Evolutionary conservation across 1,140 invertebrate genomes (phyloP).

Genomic region (Oncopodura yosiiana): DNA sequence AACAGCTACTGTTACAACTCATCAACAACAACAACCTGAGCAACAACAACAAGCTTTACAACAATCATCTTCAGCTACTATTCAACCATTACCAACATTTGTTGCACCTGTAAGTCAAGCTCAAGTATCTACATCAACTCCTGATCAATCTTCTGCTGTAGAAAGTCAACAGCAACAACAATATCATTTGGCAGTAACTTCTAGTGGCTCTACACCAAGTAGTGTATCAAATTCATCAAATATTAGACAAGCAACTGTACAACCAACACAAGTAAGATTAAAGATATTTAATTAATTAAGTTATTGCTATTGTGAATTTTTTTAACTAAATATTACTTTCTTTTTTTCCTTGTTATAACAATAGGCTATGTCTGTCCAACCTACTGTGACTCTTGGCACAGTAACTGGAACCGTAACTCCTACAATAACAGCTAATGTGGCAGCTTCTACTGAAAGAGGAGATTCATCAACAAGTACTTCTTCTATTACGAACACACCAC

Average conservation of each 20-base stretch:
- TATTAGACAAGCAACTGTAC: constrained; percentile 34
- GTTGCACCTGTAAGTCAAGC: constrained; percentile 34
- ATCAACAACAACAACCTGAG: constrained; percentile 39
- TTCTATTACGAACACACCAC: constrained; percentile 3
- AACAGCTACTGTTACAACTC: constrained; percentile 48
- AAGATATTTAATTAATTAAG: too few relatives aligned
- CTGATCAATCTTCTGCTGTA: constrained; percentile 26
- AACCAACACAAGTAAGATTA: constrained; percentile 36
- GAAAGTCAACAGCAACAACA: constrained; percentile 16
- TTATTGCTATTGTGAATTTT: too few relatives aligned
- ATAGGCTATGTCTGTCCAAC: constrained; percentile 15
- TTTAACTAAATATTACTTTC: too few relatives aligned
- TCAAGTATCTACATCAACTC: constrained; percentile 33
- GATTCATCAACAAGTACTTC: too few relatives aligned
- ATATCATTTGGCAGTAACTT: constrained; percentile 33
- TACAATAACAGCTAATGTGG: constrained; percentile 17
- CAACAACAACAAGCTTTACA: constrained; percentile 37
- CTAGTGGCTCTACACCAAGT: constrained; percentile 31
- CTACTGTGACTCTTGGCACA: not conserved
- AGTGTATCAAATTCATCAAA: constrained; percentile 27
- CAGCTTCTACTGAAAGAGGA: constrained; percentile 14
- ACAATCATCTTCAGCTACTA: constrained; percentile 36
- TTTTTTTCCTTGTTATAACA: constrained; percentile 27
- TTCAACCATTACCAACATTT: constrained; percentile 22
- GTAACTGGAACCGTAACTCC: not conserved